Evolutionary conservation across 2,113 vertebrate species (phyloP), one percentile per base, ranked within the genome.

Genomic region (Dicrurus megarhynchus): DNA sequence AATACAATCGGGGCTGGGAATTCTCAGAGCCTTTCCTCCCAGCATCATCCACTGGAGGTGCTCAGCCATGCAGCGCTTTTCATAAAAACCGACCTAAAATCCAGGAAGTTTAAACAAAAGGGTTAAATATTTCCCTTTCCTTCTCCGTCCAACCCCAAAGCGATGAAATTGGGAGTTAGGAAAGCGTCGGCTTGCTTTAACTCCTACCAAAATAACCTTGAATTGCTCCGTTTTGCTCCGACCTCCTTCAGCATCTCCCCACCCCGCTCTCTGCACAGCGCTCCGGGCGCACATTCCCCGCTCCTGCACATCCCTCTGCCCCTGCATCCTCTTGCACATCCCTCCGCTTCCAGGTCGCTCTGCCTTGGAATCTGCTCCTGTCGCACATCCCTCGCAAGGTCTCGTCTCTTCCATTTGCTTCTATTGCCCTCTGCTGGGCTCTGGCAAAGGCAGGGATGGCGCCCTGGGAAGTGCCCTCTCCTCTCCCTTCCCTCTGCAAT

Each of bases 371-470:
- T 24, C 82, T 10, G 70, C 42, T 49, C 50, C n/a, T 39, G 42
- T 3, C 39, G 16, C 69, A 1, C 71, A 17, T 73, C 27, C 1
- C 44, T 6, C 23, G 16, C 71, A 3, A 65, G 87, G 70, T 68
- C 76, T 84, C 4, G 8, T 56, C 85, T 94, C 88, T 96, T 96
- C 76, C 76, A 63, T 67, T 97, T 93, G 96, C 95, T 92, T 96
- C 96, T 61, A 84, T 89, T 96, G 95, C 96, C 96, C 96, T 96
- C 96, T 97, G 88, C 96, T 92, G 96, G 96, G 90, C 46, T 42
- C 59, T 9, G 79, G 9, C 90, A 42, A 33, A 83, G 83, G 14
- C 32, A 83, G 35, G 32, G 41, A n/a, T 7, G 44, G 19, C 10
- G 56, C 30, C 56, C 63, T 2, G 37, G 22, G 46, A 70, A n/a